Conservation (phyloP, 2,113 vertebrate genomes). For the Pomatorhinus ruficollis region DNA sequence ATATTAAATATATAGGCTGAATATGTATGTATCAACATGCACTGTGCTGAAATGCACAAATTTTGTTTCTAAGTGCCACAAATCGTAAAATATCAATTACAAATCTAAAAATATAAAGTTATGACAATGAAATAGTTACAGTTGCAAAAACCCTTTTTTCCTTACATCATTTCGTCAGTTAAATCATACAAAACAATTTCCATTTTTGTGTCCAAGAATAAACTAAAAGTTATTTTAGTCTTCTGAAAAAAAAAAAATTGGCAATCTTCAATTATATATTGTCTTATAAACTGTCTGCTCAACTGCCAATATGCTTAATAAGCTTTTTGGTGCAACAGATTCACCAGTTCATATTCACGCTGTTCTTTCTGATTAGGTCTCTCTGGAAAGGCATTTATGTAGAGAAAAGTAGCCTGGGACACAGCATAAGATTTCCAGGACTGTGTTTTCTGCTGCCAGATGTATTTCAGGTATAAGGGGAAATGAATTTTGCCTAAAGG, state of each 20-base stretch:
- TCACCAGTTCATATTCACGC: neutral
- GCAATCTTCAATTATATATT: neutral
- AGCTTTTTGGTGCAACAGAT: neutral
- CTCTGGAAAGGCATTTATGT: neutral
- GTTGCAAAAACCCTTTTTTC: rapidly evolving
- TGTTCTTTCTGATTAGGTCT: neutral
- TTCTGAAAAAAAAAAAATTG: neutral
- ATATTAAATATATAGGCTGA: neutral
- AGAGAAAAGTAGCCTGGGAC: neutral
- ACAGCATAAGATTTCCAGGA: neutral
- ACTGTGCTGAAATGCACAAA: neutral
- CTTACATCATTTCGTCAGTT: rapidly evolving
- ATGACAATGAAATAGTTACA: rapidly evolving
- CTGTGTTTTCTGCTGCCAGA: neutral
- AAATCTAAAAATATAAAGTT: neutral
- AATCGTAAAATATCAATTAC: neutral
- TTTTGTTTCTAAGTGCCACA: neutral
- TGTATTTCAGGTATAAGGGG: neutral
- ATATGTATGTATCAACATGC: neutral
- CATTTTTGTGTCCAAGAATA: neutral
- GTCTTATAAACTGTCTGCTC: neutral
- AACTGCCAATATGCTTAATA: neutral
- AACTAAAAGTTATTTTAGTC: neutral
- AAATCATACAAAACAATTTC: neutral
- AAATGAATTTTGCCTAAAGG: neutral